These are phyloP conservation scores for Andrena marginata DNA, from an alignment of 2,888 invertebrate species.

Conservation along the genomic window DNA sequence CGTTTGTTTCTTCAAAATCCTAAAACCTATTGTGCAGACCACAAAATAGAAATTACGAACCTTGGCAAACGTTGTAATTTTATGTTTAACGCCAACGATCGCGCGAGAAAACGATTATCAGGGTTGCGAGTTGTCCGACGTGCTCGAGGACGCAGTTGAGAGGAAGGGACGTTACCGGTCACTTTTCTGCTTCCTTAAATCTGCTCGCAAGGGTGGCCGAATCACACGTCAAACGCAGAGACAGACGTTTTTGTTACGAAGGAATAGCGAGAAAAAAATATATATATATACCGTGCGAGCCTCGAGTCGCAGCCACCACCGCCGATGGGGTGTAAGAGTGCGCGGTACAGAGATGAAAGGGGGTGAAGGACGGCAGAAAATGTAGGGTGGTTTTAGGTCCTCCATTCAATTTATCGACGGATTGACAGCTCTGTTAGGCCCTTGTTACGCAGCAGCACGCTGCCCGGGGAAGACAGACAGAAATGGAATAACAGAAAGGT, in stretches of 20 bases:
- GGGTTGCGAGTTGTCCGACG: slow-evolving; percentile 7
- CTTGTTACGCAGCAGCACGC: slow-evolving; percentile 80
- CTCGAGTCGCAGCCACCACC: slow-evolving; percentile 67
- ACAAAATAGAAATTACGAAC: background rate
- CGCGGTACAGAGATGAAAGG: slow-evolving; percentile 74
- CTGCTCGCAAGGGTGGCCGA: slow-evolving; percentile 71
- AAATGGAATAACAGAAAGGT: slow-evolving; percentile 41
- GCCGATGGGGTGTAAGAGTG: slow-evolving; percentile 73
- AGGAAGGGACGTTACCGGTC: slow-evolving; percentile 59
- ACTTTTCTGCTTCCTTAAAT: slow-evolving; percentile 73
- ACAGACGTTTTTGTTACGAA: slow-evolving; percentile 78
- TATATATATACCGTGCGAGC: slow-evolving; percentile 67
- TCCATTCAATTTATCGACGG: slow-evolving; percentile 84
- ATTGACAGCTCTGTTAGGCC: slow-evolving; percentile 84
- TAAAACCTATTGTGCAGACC: background rate
- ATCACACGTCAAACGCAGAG: slow-evolving; percentile 82
- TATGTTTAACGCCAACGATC: background rate
- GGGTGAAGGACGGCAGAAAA: slow-evolving; percentile 76
- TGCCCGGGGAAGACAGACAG: slow-evolving; percentile 49
- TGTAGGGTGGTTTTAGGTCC: slow-evolving; percentile 83
- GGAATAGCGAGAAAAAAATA: slow-evolving; percentile 55
- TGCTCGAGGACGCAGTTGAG: background rate
- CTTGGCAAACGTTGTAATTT: background rate
- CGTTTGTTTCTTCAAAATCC: too few species aligned
- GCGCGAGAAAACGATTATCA: background rate